These are phyloP conservation scores for Canis aureus DNA, from an alignment of 2,113 vertebrate genomes.

Conservation along the genomic window DNA sequence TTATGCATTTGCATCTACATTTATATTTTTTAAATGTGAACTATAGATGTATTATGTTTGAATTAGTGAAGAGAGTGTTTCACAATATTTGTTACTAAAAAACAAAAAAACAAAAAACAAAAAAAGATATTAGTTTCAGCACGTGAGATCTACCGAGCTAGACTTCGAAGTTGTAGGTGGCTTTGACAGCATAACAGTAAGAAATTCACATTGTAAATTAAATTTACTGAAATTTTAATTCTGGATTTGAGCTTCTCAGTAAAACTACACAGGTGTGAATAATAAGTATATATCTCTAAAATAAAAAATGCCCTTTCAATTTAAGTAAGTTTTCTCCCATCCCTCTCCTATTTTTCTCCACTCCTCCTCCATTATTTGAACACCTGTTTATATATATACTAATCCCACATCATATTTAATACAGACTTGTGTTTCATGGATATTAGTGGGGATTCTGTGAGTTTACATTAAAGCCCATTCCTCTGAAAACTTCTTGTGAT, in stretches of 20 bases:
- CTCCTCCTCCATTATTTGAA: neutral
- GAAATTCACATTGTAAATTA: neutral
- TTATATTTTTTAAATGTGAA: neutral
- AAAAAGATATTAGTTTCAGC: neutral
- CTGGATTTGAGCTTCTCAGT: neutral
- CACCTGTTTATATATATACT: neutral
- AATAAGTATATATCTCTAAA: neutral
- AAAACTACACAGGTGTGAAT: neutral
- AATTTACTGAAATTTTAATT: slow-evolving; percentile 1
- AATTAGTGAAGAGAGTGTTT: neutral
- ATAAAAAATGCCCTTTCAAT: neutral
- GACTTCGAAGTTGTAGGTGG: neutral
- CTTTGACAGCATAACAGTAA: neutral
- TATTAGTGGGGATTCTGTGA: neutral
- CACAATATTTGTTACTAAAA: neutral
- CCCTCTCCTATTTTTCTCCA: neutral
- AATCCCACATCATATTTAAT: neutral
- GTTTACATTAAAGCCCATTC: neutral
- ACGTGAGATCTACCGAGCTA: neutral
- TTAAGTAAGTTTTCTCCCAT: neutral
- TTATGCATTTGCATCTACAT: neutral
- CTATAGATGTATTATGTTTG: neutral
- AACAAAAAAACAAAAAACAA: neutral
- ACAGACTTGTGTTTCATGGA: neutral
- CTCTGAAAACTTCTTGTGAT: neutral